phyloP scores from a whole-genome alignment of 2,113 vertebrate genomes.

The Thinocorus orbignyianus region DNA sequence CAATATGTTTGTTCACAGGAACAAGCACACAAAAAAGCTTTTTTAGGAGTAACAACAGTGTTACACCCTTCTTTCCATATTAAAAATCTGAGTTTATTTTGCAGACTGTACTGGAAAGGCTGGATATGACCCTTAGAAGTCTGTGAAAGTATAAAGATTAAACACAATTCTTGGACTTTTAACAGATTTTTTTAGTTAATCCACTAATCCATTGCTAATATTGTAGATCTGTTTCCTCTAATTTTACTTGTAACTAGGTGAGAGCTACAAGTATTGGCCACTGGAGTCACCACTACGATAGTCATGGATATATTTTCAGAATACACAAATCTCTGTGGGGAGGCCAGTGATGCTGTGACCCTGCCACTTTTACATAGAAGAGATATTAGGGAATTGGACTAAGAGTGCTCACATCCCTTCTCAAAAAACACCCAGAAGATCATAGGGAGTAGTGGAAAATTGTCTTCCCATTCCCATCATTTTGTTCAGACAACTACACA shows the following conservation, averaged over 20 bases:
- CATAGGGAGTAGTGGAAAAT: neutral
- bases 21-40: neutral
- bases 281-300: neutral
- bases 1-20: slow-evolving; percentile 1
- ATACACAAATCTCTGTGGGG: neutral
- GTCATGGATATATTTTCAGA: neutral
- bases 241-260: neutral
- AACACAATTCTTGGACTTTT: neutral
- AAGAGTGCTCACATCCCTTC: neutral
- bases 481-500: neutral
- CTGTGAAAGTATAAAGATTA: neutral
- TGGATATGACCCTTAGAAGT: neutral
- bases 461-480: neutral
- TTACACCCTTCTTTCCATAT: neutral
- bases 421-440: neutral
- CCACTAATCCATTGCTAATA: neutral
- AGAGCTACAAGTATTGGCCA: neutral
- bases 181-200: neutral
- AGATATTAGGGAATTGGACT: neutral
- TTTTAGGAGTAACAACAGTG: neutral
- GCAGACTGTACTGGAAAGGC: neutral
- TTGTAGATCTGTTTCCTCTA: neutral
- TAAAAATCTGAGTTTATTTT: neutral
- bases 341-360: neutral
- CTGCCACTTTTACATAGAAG: neutral